These are phyloP conservation scores for Hydropsyche betteni DNA, from an alignment of 2,888 invertebrate species.

Conservation along the genomic window DNA sequence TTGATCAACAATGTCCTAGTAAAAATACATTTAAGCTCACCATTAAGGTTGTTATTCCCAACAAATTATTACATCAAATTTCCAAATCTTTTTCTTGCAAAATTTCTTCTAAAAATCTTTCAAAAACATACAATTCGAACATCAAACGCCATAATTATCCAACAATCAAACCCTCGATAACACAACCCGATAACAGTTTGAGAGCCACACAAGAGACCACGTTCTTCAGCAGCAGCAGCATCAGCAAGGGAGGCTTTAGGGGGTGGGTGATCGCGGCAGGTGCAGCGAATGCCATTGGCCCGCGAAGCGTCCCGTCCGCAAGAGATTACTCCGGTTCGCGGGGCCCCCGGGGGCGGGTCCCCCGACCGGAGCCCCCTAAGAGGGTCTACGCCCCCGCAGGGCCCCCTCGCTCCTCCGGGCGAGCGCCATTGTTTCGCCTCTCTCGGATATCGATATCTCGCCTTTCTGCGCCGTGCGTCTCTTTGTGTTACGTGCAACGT, in stretches of 20 bases:
- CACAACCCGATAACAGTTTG: neutral
- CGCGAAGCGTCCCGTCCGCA: slow-evolving; percentile 42
- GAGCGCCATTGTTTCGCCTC: slow-evolving; percentile 47
- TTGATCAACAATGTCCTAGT: no score
- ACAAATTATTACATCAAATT: no score
- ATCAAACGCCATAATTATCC: no score
- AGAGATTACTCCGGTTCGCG: slow-evolving; percentile 49
- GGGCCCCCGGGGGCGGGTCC: slow-evolving; percentile 34
- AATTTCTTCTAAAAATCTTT: no score
- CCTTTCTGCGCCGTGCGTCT: slow-evolving; percentile 4
- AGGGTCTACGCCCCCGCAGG: slow-evolving; percentile 30
- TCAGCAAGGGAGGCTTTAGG: neutral
- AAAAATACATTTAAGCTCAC: no score
- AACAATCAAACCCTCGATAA: no score
- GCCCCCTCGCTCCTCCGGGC: slow-evolving; percentile 1
- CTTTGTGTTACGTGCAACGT: neutral
- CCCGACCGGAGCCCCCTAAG: neutral
- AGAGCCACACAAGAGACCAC: neutral
- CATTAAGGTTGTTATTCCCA: no score
- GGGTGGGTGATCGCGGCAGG: slow-evolving; percentile 48
- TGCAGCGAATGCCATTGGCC: slow-evolving; percentile 50
- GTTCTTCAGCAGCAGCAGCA: neutral
- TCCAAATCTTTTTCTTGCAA: no score
- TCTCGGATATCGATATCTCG: slow-evolving; percentile 46
- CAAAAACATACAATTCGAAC: no score